phyloP scores from a whole-genome alignment of 2,888 invertebrate species.

The Trissoscelio sp. region DNA sequence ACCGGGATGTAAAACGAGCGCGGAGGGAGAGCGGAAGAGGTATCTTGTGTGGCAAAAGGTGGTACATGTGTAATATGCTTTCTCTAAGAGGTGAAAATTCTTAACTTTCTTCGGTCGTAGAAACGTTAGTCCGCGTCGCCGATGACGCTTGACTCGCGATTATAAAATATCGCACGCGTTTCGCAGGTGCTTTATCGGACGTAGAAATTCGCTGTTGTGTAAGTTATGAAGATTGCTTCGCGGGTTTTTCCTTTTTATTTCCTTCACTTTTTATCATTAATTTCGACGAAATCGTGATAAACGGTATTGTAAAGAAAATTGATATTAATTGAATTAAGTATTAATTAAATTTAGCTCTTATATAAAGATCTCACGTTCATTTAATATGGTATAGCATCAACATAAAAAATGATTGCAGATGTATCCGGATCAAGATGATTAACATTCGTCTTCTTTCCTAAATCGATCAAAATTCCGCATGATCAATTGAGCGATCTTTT shows the following conservation, averaged over 20 bases:
- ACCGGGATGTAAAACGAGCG: slow-evolving; percentile 36
- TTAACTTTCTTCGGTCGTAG: slow-evolving; percentile 75
- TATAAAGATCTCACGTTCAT: too few relatives aligned
- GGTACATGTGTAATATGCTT: slow-evolving; percentile 75
- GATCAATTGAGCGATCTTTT: slow-evolving; percentile 3
- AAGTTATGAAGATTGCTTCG: slow-evolving; percentile 31
- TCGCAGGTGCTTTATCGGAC: slow-evolving; percentile 49
- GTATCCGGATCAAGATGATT: background rate
- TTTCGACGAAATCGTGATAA: background rate
- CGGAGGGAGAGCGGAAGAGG: slow-evolving; percentile 42
- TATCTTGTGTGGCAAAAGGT: slow-evolving; percentile 63
- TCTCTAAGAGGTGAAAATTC: slow-evolving; percentile 78
- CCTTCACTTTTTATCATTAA: background rate
- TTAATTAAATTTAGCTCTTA: too few relatives aligned
- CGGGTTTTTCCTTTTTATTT: background rate
- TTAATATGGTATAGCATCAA: too few relatives aligned
- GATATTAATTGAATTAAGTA: too few relatives aligned
- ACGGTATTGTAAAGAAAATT: too few relatives aligned
- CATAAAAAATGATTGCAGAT: too few relatives aligned
- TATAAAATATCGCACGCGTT: slow-evolving; percentile 64
- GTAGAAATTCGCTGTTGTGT: slow-evolving; percentile 52
- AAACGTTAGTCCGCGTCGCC: slow-evolving; percentile 65
- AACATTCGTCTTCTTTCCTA: background rate
- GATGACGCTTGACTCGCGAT: slow-evolving; percentile 63
- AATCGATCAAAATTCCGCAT: slow-evolving; percentile 18